phyloP scores from a whole-genome alignment of 2,113 vertebrate genomes.

The Salvelinus sp. region DNA sequence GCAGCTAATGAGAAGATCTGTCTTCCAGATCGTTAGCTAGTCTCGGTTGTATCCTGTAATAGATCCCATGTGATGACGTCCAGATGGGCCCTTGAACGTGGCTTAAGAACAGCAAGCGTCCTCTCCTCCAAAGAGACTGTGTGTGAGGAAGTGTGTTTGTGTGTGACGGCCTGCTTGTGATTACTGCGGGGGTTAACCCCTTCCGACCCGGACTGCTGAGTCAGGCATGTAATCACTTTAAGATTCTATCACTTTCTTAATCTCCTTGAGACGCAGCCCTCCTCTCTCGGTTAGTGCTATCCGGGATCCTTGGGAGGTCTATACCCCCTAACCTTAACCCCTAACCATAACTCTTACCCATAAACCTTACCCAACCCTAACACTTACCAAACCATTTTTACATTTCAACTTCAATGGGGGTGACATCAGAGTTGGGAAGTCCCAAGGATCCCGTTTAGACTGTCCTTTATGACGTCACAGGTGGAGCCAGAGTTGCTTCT shows the following conservation, averaged over 20 bases:
- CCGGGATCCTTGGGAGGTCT: too few relatives aligned
- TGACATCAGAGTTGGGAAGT: too few relatives aligned
- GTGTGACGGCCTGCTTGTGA: conserved; percentile 24
- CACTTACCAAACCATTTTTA: too few relatives aligned
- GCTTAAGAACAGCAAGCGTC: conserved; percentile 71
- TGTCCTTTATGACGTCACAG: background rate
- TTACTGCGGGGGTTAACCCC: conserved; percentile 57
- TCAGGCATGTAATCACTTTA: conserved; percentile 10
- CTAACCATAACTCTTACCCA: too few relatives aligned
- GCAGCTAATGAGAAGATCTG: conserved; percentile 33
- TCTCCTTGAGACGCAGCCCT: conserved; percentile 42
- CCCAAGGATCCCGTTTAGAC: too few relatives aligned
- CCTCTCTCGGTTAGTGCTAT: too few relatives aligned
- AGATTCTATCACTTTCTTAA: conserved; percentile 42
- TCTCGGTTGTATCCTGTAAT: conserved; percentile 66
- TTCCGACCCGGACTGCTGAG: conserved; percentile 27
- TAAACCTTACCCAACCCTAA: too few relatives aligned
- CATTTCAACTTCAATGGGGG: too few relatives aligned
- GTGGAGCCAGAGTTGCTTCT: conserved; percentile 32
- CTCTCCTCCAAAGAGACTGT: conserved; percentile 8
- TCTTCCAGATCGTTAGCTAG: conserved; percentile 56
- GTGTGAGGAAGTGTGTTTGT: conserved; percentile 7
- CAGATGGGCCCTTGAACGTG: conserved; percentile 59
- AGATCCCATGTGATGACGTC: conserved; percentile 67
- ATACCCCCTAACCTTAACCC: too few relatives aligned